Conservation (phyloP, 1,140 invertebrate species). For the Subanguina moxae region DNA sequence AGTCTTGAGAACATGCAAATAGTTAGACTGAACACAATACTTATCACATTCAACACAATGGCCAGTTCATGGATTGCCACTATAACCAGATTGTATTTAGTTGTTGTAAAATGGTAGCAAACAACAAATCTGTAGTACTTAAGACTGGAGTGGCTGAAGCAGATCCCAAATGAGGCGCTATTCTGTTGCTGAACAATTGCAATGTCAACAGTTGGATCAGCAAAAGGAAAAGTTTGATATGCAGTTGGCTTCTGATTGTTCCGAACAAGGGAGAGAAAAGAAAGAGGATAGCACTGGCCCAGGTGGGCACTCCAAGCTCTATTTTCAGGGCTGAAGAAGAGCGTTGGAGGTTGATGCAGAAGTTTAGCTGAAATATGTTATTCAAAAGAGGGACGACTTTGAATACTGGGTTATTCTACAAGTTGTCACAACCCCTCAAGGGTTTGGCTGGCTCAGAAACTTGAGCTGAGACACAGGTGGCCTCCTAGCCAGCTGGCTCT, state of each 20-base stretch:
- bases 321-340: constrained; percentile 49
- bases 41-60: constrained; percentile 51
- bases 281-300: constrained; percentile 48
- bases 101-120: constrained; percentile 6
- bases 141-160: constrained; percentile 50
- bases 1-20: constrained; percentile 42
- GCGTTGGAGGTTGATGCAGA: constrained; percentile 57
- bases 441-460: no score
- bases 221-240: constrained; percentile 51
- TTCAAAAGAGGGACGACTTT: no score
- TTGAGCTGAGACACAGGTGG: no score
- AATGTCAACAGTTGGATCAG: constrained; percentile 52
- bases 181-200: constrained; percentile 54
- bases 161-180: constrained; percentile 54
- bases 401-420: no score
- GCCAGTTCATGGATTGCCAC: constrained; percentile 53
- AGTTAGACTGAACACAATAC: constrained; percentile 40
- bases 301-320: constrained; percentile 41
- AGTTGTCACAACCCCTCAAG: no score
- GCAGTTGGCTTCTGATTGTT: constrained; percentile 47
- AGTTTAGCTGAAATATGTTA: constrained; percentile 42
- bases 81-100: constrained; percentile 20
- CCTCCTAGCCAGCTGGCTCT: no score
- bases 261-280: constrained; percentile 54
- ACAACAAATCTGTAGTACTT: constrained; percentile 32